Base-by-base conservation (phyloP, 2,888 invertebrate species). In the Kuschelorhynchus macadamiae region DNA sequence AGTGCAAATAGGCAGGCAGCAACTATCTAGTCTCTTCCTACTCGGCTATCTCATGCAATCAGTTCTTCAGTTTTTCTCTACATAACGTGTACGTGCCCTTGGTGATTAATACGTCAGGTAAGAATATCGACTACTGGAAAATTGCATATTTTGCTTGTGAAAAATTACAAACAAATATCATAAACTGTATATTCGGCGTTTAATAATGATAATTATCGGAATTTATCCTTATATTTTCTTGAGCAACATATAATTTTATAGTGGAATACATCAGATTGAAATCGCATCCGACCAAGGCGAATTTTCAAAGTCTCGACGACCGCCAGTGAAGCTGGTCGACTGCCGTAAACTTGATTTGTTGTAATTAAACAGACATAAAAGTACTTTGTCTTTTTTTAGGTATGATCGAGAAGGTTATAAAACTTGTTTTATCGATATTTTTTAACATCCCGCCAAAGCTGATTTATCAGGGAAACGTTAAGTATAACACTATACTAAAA, bases 151-250 rank as follows among this genome's bases (percentile, higher is more conserved):
- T 81, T 81, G 79, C 80, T 78, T 72, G 77, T 83, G 82, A 83
- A 83, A 83, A 84, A 84, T 83, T 83, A 81, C 81, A 81, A 82
- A 81, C 83, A 84, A 84, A 84, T 81, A 84, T 83, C 82, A 83
- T 83, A 83, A 83, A 83, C 80, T 80, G 79, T 78, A 82, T 82
- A 82, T 81, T 77, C 80, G 79, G 80, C 76, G 79, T 80, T 81
- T 84, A 84, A 84, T 84, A 83, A 84, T 78, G 83, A 84, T 84
- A 82, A 84, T 84, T 84, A 84, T 84, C 83, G 76, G 79, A 80
- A 83, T 83, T 83, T 84, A 84, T 83, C 83, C 83, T 57, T 81
- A 82, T 83, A 82, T 82, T 82, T 82, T 81, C 81, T 78, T 75
- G 75, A 73, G 76, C 75, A 82, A 82, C 82, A 76, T 83, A 80